phyloP scores from a whole-genome alignment of 92 coral and sea anemone species.

The Parazoanthus atlanticus region DNA sequence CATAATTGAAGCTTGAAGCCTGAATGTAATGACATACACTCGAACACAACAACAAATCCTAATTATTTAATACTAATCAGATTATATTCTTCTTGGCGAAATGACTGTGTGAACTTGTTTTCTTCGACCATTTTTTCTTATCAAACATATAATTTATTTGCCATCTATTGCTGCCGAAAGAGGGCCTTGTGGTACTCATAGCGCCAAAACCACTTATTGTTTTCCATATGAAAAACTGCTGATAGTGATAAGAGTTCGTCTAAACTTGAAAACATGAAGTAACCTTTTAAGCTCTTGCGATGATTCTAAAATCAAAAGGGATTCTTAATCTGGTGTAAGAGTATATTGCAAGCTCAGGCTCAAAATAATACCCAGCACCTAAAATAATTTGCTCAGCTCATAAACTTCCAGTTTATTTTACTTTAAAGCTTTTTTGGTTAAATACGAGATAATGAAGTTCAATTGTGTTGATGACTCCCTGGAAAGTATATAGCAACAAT shows the following conservation, averaged over 20 bases:
- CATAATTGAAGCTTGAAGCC: background rate
- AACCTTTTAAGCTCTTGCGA: background rate
- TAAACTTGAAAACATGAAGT: background rate
- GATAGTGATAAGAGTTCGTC: background rate
- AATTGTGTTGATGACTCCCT: slow-evolving; percentile 13
- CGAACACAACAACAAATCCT: background rate
- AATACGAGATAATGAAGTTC: slow-evolving; percentile 26
- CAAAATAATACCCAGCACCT: background rate
- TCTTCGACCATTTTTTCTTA: background rate
- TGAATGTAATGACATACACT: background rate
- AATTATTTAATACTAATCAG: background rate
- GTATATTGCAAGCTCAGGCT: no score
- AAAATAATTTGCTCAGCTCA: background rate
- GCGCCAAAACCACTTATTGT: background rate
- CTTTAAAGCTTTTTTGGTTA: slow-evolving; percentile 10
- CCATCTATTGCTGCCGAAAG: slow-evolving; percentile 3
- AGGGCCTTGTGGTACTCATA: background rate
- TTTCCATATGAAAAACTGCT: background rate
- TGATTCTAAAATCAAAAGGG: background rate
- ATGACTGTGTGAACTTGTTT: background rate
- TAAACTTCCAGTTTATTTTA: background rate
- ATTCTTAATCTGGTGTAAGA: background rate
- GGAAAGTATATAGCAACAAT: slow-evolving; percentile 12
- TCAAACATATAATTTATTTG: background rate
- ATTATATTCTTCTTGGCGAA: background rate